Base-by-base conservation (phyloP, 2,113 vertebrate species). In the Paramisgurnus dabryanus region DNA sequence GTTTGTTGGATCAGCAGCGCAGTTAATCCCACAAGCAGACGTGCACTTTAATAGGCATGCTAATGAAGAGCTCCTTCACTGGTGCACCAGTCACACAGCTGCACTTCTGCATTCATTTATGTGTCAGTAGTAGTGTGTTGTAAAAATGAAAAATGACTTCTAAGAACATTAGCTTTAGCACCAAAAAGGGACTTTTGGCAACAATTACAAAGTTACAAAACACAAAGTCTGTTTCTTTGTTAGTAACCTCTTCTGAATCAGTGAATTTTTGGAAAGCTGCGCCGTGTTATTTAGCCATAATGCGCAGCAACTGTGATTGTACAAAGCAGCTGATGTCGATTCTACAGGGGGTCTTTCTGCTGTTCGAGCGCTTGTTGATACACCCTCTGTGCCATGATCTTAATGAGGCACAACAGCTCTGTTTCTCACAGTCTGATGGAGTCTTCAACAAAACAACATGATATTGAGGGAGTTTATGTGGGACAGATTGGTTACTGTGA, bases 11-110 rank as follows among this genome's bases (percentile, higher is more conserved):
- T 40, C 61, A 73, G 53, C 64, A 34, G 61, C 47, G 79, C 45
- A 53, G 60, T 47, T 76, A 53, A 76, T 69, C 72, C 50, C 0
- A 5, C 17, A 34, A 41, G 43, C 45, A 70, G 69, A 47, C 66
- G 8, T 41, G n/a, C 34, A 10, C 60, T 69, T 65, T 64, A 81
- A 76, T 81, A 67, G 18, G 60, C 79, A 75, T 80, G 70, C 40
- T 80, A 80, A 74, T 80, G 79, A 66, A 74, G 63, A 39, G 12
- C 13, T n/a, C n/a, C 64, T 47, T 34, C 17, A 15, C 27, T n/a
- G 60, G 47, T 67, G 53, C 70, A 76, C 15, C 10, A 53, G 68
- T 40, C 70, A 67, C 45, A 58, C 64, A 81, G 18, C 71, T 53
- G 64, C 34, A 17, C 43, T 64, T 50, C 13, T 41, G 22, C 57